A percentile compares a stretch with the other conserved stretches of the same genome.
These are phyloP conservation scores for Chloroceryle amazona DNA, from an alignment of 2,797 vertebrate genomes.

Conservation along the genomic window DNA sequence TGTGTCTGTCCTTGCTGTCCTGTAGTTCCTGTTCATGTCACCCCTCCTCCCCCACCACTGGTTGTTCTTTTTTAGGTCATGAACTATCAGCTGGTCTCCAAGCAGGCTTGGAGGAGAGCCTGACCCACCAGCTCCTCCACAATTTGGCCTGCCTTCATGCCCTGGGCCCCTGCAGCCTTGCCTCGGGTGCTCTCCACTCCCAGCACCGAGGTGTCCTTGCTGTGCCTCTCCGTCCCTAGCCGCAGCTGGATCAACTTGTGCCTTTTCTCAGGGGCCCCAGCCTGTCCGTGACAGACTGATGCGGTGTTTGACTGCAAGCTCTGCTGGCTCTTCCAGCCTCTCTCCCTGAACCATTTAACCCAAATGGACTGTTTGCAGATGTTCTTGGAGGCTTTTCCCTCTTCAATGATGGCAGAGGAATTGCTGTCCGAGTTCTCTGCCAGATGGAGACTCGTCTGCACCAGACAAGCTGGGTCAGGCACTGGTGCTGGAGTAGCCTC, in stretches of 20 bases:
- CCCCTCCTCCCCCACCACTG: background rate
- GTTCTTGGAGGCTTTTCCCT: background rate
- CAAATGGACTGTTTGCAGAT: background rate
- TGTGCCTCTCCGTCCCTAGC: background rate
- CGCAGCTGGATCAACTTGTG: slow-evolving; percentile 26
- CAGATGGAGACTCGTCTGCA: background rate
- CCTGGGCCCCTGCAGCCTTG: background rate
- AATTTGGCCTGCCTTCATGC: background rate
- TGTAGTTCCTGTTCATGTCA: background rate
- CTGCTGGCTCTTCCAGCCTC: background rate
- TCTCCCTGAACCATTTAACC: background rate
- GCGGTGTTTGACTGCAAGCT: rapidly evolving
- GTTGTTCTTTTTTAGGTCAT: background rate
- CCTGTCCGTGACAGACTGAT: background rate
- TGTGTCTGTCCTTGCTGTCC: background rate
- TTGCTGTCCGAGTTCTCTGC: background rate
- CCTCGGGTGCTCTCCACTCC: background rate
- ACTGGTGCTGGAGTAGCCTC: background rate
- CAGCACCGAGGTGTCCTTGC: background rate
- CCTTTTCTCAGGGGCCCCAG: slow-evolving; percentile 48
- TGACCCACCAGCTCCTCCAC: background rate
- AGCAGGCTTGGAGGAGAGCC: background rate
- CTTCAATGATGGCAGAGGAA: background rate
- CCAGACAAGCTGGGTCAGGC: background rate
- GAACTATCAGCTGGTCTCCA: background rate